Evolutionary conservation across 2,113 vertebrate species (phyloP), one percentile per base, ranked within the genome.

Genomic region (Clarias macrocephalus): DNA sequence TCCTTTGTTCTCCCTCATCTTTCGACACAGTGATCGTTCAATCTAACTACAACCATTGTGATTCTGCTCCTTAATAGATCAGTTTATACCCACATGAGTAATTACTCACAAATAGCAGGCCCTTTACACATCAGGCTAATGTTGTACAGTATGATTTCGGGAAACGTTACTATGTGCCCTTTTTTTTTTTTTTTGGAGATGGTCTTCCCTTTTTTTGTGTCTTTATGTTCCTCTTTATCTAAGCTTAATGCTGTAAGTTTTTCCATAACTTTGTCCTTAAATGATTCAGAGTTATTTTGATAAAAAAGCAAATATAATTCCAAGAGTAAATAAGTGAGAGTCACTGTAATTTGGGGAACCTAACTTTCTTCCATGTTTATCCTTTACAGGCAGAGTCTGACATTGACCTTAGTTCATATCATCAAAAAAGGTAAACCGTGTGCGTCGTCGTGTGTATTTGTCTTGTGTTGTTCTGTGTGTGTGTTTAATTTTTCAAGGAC

Each of bases 371-470:
- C 82, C 10, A 33, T 80, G 77, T 23, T 87, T 83, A 70, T n/a
- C 90, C 59, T 79, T 89, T 91, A 85, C 92, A 96, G 95, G 92
- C 93, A 65, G 95, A 95, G 88, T 94, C 95, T 91, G 94, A 96
- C 90, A 92, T 96, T 85, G 90, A 92, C 65, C 90, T 93, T 88
- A 94, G 92, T 92, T 95, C 95, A 94, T 96, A 94, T 95, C 94
- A 94, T 91, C 94, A 95, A 94, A 95, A 95, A 93, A 96, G 94
- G 94, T 96, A 93, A 73, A 1, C 1, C 33, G 15, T 30, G 54
- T 59, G 52, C 21, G 18, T 37, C 3, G 21, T 0, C 10, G 25
- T 79, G 25, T 48, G 33, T 48, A 11, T 30, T 0, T 16, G 63
- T 65, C 23, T 65, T 37, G 1, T 42, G 42, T 42, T 42, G 42